These are phyloP conservation scores for Pelusios castaneus DNA, from an alignment of 2,113 vertebrate genomes.

Conservation along the genomic window DNA sequence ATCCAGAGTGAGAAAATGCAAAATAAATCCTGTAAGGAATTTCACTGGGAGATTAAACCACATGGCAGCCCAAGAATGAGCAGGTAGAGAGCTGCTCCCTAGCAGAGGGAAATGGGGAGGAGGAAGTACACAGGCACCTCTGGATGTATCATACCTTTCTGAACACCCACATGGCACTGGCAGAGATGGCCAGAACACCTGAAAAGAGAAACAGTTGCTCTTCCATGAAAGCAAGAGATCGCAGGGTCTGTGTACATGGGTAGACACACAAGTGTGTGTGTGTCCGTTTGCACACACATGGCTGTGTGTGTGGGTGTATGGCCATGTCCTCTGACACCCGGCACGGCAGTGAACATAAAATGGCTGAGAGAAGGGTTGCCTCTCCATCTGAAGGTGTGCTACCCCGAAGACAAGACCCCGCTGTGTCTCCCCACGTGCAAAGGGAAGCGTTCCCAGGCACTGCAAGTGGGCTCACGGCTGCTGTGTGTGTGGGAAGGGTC, in stretches of 20 bases:
- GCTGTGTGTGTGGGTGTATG: too few species aligned
- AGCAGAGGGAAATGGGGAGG: neutral
- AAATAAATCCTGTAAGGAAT: neutral
- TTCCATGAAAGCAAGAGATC: neutral
- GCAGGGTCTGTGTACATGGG: too few species aligned
- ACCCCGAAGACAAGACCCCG: too few species aligned
- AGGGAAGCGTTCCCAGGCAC: too few species aligned
- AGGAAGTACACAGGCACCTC: fast-evolving
- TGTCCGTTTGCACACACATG: neutral
- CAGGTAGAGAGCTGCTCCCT: fast-evolving
- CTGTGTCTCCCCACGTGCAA: too few species aligned
- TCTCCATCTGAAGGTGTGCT: too few species aligned
- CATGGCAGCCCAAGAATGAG: neutral
- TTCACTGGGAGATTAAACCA: neutral
- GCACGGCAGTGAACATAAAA: too few species aligned
- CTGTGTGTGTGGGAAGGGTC: too few species aligned
- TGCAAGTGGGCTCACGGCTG: too few species aligned
- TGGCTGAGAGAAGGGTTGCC: too few species aligned
- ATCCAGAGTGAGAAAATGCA: neutral
- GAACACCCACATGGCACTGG: fast-evolving
- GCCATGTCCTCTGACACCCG: too few species aligned
- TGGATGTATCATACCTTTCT: neutral
- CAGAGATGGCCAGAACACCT: neutral
- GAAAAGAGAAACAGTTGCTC: neutral
- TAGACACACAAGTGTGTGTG: neutral